These are phyloP conservation scores for Telenomus remus DNA, from an alignment of 1,140 invertebrate genomes.

Conservation along the genomic window DNA sequence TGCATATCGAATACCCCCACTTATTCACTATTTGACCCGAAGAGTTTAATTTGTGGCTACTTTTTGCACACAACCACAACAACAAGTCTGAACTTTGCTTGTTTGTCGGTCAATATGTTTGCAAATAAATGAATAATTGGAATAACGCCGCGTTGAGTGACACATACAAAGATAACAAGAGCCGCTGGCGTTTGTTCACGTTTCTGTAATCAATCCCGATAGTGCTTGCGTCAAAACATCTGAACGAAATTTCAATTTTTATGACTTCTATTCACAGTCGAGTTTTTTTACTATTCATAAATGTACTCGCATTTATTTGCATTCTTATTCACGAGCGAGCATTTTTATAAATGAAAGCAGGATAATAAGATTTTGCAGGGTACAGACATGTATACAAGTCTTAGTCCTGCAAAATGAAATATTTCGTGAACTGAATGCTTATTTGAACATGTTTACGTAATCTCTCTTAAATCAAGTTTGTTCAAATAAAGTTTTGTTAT, in stretches of 20 bases:
- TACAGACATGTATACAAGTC: conserved; percentile 26
- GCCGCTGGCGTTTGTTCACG: conserved; percentile 14
- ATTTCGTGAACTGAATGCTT: conserved; percentile 34
- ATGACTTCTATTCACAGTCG: neutral
- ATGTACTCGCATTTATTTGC: conserved; percentile 16
- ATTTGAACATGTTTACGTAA: conserved; percentile 37
- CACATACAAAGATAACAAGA: conserved; percentile 23
- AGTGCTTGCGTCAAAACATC: conserved; percentile 15
- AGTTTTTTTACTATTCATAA: conserved; percentile 11
- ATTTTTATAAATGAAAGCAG: conserved; percentile 44
- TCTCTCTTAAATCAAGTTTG: neutral
- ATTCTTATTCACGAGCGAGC: conserved; percentile 31
- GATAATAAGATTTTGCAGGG: conserved; percentile 44
- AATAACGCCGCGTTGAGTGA: conserved; percentile 11
- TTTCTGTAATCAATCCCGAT: conserved; percentile 23
- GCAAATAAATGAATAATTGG: conserved; percentile 24
- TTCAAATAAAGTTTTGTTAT: conserved; percentile 9
- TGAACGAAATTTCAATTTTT: neutral
- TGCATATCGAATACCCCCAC: conserved; percentile 59
- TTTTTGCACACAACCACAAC: neutral
- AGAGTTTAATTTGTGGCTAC: conserved; percentile 24
- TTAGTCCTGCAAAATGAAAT: conserved; percentile 19
- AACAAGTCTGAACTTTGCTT: conserved; percentile 6
- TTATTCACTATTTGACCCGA: conserved; percentile 44
- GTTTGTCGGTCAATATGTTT: conserved; percentile 14